Evolutionary conservation across 92 coral and sea anemone genomes (phyloP).

Genomic region (Parazoanthus atlanticus): DNA sequence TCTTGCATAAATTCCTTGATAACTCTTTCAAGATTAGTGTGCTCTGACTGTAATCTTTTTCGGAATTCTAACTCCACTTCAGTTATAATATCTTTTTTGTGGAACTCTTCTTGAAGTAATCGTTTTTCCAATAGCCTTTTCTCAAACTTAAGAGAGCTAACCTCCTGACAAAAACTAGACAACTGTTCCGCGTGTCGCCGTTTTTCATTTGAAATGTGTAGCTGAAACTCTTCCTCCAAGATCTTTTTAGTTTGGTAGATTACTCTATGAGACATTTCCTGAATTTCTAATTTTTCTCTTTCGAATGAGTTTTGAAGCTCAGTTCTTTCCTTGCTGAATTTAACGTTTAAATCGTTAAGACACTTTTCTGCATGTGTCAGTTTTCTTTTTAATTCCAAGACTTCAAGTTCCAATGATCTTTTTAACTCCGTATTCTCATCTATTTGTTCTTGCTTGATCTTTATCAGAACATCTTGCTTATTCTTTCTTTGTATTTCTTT

Average conservation of each 20-base stretch:
- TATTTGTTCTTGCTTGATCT: slow-evolving; percentile 4
- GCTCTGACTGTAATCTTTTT: slow-evolving; percentile 10
- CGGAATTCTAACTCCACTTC: neutral
- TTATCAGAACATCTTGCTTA: neutral
- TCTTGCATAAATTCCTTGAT: slow-evolving; percentile 14
- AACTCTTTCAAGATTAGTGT: neutral
- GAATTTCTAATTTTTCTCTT: slow-evolving; percentile 1
- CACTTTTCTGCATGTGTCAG: slow-evolving; percentile 4
- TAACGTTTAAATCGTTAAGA: neutral
- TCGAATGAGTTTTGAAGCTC: neutral
- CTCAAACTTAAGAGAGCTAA: neutral
- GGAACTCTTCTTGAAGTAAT: neutral
- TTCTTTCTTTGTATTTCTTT: neutral
- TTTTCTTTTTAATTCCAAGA: slow-evolving; percentile 10
- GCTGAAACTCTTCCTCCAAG: neutral
- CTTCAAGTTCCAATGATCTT: neutral
- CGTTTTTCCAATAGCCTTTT: slow-evolving; percentile 8
- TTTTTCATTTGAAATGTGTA: neutral
- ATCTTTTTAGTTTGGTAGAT: neutral
- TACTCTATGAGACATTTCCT: neutral
- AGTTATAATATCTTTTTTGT: neutral
- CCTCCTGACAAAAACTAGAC: neutral
- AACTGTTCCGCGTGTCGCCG: neutral
- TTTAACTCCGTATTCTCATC: neutral
- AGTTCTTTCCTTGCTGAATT: neutral